phyloP scores from a whole-genome alignment of 1,140 invertebrate species.

The Galendromus occidentalis region DNA sequence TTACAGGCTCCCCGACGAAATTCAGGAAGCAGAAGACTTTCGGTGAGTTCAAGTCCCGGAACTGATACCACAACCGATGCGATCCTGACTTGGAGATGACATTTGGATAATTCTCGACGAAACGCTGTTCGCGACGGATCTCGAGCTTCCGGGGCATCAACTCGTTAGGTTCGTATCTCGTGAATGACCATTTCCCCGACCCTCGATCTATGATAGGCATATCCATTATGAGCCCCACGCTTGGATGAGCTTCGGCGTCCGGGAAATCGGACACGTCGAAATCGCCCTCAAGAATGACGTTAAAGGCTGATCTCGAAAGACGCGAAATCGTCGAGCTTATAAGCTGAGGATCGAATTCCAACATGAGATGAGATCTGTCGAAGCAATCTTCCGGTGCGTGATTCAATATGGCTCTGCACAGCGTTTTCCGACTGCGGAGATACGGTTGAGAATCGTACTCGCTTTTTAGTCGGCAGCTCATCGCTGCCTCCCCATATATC shows the following conservation, averaged over 20 bases:
- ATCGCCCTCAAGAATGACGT: neutral
- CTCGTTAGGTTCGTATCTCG: neutral
- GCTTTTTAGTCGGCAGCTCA: neutral
- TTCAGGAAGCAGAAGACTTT: neutral
- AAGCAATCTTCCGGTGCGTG: neutral
- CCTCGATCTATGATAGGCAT: neutral
- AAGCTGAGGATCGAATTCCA: neutral
- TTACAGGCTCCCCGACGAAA: neutral
- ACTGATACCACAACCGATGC: conserved; percentile 5
- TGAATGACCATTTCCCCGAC: neutral
- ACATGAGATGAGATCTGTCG: neutral
- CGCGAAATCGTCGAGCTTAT: neutral
- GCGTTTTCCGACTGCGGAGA: neutral
- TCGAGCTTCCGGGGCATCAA: neutral
- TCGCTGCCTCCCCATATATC: neutral
- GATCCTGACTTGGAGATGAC: neutral
- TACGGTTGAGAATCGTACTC: neutral
- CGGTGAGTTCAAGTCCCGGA: neutral
- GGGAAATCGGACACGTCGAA: neutral
- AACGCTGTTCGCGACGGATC: neutral
- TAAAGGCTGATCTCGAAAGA: neutral
- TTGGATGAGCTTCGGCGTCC: neutral
- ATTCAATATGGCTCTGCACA: neutral
- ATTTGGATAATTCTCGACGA: neutral
- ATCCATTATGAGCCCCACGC: neutral